phyloP scores from a whole-genome alignment of 2,888 invertebrate genomes.

The Catocala fraxini region DNA sequence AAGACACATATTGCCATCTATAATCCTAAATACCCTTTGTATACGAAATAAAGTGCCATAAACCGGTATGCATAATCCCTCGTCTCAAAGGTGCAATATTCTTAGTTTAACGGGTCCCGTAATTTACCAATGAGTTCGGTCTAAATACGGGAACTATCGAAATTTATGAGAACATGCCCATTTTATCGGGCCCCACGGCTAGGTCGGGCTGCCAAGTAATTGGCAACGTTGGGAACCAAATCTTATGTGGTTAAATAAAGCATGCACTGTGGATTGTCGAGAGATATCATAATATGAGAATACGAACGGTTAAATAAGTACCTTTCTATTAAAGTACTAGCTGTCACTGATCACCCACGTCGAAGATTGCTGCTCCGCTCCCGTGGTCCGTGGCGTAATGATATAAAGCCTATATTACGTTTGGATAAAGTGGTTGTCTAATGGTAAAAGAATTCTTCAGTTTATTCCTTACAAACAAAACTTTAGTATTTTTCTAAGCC shows the following conservation, averaged over 20 bases:
- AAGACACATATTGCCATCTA: not conserved
- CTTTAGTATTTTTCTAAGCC: too few species aligned
- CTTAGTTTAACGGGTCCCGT: constrained; percentile 37
- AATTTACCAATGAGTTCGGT: constrained; percentile 53
- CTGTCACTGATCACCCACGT: too few species aligned
- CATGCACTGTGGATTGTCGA: constrained; percentile 10
- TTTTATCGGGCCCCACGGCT: constrained; percentile 45
- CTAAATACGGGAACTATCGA: constrained; percentile 51
- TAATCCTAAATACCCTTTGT: not conserved
- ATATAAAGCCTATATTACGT: too few species aligned
- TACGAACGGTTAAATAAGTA: too few species aligned
- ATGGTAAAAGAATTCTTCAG: too few species aligned
- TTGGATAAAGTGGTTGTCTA: too few species aligned
- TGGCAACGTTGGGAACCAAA: constrained; percentile 25
- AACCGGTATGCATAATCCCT: constrained; percentile 25
- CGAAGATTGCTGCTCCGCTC: too few species aligned
- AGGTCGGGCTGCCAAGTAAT: constrained; percentile 42
- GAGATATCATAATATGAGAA: too few species aligned
- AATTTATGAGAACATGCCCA: constrained; percentile 35
- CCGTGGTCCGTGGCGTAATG: too few species aligned
- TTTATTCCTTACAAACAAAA: not conserved
- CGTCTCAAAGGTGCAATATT: constrained; percentile 48
- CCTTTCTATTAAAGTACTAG: too few species aligned
- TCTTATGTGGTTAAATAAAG: constrained; percentile 36
- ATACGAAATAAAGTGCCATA: constrained; percentile 7